Evolutionary conservation across 2,113 vertebrate genomes (phyloP), one percentile per base, ranked within the genome.

Genomic region (Bolborhynchus lineola): DNA sequence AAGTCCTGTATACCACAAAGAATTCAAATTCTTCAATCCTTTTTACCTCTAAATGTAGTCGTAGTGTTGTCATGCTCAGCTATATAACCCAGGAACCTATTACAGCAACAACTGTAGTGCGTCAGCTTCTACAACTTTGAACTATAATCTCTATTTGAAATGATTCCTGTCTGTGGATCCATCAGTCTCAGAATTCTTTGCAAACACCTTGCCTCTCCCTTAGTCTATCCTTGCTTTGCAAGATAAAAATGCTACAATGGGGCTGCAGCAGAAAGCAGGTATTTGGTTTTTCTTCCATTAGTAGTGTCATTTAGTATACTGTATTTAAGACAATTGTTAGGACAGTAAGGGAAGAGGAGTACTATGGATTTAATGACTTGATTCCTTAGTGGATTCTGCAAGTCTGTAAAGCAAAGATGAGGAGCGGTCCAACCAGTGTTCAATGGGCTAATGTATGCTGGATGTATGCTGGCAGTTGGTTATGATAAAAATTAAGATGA

Each of bases 211-310:
- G 25, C 9, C 13, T 47, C 11, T 55, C 55, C 7, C 28, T 46
- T 60, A 60, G 18, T 24, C 28, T 33, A 0, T 26, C 13, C 0
- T 2, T 33, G 50, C 17, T 72, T 50, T 33, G 15, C 18, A 24
- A 44, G 10, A 13, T 59, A 19, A 50, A 57, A 50, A 28, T 64
- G 18, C 8, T 29, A 4, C 29, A 20, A 28, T 26, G 39, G 26
- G 16, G 7, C 28, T 25, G 37, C 31, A 24, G 31, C 5, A 60
- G 31, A 55, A 46, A 46, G 44, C 33, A 52, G 44, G 11, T 46
- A 60, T 3, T n/a, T 9, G 7, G 3, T n/a, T 67, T 67, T 67
- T 60, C 19, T 60, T 60, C 35, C 39, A n/a, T 37, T 17, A 72
- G 7, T 9, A 25, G 13, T 46, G 21, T 29, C 11, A 4, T 49